Base-by-base conservation (phyloP, 2,113 vertebrate genomes). In the Sula dactylatra region DNA sequence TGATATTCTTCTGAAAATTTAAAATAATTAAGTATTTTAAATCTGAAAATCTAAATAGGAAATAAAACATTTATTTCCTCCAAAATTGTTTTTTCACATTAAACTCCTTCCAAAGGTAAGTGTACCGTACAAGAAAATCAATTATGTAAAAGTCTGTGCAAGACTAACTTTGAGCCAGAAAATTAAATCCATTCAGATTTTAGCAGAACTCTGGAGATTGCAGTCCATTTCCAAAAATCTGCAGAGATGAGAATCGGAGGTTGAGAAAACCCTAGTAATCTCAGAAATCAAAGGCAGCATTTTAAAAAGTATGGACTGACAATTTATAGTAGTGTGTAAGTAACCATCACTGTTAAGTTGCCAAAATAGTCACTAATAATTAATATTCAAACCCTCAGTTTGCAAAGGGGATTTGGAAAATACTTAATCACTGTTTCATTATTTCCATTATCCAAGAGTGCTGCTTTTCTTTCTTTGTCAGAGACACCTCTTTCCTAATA, bases 141-240 rank as follows among this genome's bases (percentile, higher is more conserved):
- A 74, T 84, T 61, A 94, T 25, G 22, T 69, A 81, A 74, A 95
- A 93, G n/a, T 72, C 58, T 87, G 86, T 90, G 72, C 69, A 76
- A 76, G 69, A 70, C 52, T 40, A 79, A 45, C 65, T 83, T 47
- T 47, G 50, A 91, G 72, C 29, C 50, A 86, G 55, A 62, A 94
- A 93, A 88, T 74, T 29, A 88, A 90, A 90, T 71, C 50, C 50
- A 73, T 72, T 88, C 81, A 66, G 59, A 89, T 92, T 76, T 93
- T 47, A 92, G 66, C 87, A 77, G 50, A 93, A 91, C 81, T 69
- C 36, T 56, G 59, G 67, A 74, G 42, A 62, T 19, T 80, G 40
- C 61, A 69, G 62, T 54, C 62, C 34, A 52, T 82, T 89, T 85
- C 38, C 34, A 66, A 73, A 94, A 87, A 64, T 61, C 55, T 54